Conservation (phyloP, 2,797 vertebrate species). For the Anisognathus igniventris region DNA sequence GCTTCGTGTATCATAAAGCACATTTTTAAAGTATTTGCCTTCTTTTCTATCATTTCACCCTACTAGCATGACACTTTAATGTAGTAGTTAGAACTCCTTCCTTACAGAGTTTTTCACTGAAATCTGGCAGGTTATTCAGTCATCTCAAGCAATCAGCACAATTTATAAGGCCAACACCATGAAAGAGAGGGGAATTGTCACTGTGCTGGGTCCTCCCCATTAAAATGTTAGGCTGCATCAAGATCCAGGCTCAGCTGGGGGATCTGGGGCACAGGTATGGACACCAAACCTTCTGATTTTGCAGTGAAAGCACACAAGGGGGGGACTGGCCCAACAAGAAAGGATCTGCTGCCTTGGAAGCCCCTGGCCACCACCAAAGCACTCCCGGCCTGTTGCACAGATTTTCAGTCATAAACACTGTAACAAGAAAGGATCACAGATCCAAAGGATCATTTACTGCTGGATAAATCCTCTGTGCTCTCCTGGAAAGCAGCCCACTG, state of each 20-base stretch:
- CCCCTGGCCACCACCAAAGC: neutral
- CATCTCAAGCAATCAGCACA: neutral
- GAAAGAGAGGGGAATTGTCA: neutral
- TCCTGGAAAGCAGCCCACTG: neutral
- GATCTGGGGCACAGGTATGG: neutral
- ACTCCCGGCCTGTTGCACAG: fast-evolving
- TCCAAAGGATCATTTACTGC: neutral
- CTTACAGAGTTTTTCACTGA: neutral
- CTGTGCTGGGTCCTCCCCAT: neutral
- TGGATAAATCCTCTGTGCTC: neutral
- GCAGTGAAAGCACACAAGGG: neutral
- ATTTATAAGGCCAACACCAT: neutral
- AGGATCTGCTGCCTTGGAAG: neutral
- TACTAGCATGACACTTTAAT: neutral
- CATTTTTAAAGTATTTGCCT: neutral
- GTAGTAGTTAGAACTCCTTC: neutral
- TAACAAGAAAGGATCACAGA: neutral
- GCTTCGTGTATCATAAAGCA: neutral
- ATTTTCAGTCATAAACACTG: neutral
- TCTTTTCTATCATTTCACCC: neutral
- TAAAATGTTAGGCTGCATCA: neutral
- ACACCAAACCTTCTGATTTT: neutral
- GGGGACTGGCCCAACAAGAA: neutral
- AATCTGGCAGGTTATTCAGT: neutral
- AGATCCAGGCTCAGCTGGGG: neutral